Evolutionary conservation across 2,888 invertebrate species (phyloP).

Genomic region (Polia nebulosa): DNA sequence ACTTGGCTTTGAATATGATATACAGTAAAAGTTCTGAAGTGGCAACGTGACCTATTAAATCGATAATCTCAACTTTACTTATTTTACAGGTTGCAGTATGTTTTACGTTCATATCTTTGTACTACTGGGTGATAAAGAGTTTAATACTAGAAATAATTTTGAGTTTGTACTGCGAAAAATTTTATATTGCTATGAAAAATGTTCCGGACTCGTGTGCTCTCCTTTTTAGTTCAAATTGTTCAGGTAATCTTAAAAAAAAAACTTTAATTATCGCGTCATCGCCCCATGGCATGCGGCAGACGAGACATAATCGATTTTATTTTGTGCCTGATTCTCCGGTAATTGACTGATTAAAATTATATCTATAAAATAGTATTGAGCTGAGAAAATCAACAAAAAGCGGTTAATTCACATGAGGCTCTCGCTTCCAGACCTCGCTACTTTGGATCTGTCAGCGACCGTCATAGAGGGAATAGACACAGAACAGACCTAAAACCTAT

Average conservation of each 20-base stretch:
- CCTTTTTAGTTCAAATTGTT: slow-evolving; percentile 14
- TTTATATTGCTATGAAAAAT: slow-evolving; percentile 18
- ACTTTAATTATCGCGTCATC: too few species aligned
- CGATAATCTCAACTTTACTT: neutral
- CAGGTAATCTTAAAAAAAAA: slow-evolving; percentile 8
- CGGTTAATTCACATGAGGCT: too few species aligned
- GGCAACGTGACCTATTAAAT: neutral
- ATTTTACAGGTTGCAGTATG: slow-evolving; percentile 18
- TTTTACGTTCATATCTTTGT: slow-evolving; percentile 22
- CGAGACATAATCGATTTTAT: too few species aligned
- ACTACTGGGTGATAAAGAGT: slow-evolving; percentile 31
- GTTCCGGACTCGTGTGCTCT: slow-evolving; percentile 24
- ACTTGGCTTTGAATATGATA: neutral
- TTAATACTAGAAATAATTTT: slow-evolving; percentile 30
- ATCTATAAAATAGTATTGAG: too few species aligned
- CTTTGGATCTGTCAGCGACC: too few species aligned
- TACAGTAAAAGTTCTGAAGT: neutral
- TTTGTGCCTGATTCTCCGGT: too few species aligned
- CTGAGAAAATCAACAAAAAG: too few species aligned
- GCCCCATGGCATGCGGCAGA: too few species aligned
- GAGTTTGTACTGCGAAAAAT: slow-evolving; percentile 23
- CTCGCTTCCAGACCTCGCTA: too few species aligned
- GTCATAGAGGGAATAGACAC: too few species aligned
- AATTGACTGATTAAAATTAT: too few species aligned
- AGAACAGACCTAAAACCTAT: too few species aligned